phyloP scores from a whole-genome alignment of 2,797 vertebrate species.

The Pseudochaenichthys georgianus region DNA sequence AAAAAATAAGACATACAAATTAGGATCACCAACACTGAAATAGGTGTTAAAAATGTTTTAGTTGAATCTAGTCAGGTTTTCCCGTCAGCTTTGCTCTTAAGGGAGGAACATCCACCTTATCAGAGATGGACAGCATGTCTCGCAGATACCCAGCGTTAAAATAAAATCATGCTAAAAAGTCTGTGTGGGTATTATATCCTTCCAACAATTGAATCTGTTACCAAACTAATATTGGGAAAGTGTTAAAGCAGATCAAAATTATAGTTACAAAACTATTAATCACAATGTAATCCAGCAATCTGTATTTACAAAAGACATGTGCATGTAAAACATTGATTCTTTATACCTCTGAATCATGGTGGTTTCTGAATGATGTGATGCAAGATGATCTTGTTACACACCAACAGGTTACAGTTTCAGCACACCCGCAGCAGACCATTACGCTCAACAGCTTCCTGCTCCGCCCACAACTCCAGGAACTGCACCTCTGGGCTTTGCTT shows the following conservation, averaged over 20 bases:
- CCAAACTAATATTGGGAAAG: slow-evolving; percentile 1
- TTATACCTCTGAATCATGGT: neutral
- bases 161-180: slow-evolving; percentile 13
- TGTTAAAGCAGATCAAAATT: neutral
- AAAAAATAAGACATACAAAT: neutral
- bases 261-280: neutral
- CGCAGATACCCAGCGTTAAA: slow-evolving; percentile 31
- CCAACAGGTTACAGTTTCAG: slow-evolving; percentile 94
- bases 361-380: neutral
- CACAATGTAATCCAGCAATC: slow-evolving; percentile 7
- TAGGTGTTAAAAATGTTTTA: slow-evolving; percentile 6
- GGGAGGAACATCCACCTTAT: slow-evolving; percentile 68
- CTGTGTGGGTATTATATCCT: neutral
- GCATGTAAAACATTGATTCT: neutral
- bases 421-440: slow-evolving; percentile 96
- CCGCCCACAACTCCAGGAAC: slow-evolving; percentile 95
- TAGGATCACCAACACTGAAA: neutral
- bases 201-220: neutral
- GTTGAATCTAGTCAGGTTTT: slow-evolving; percentile 27
- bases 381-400: slow-evolving; percentile 15
- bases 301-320: slow-evolving; percentile 6
- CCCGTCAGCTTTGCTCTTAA: slow-evolving; percentile 42
- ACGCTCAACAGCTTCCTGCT: slow-evolving; percentile 94
- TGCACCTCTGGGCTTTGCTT: slow-evolving; percentile 93
- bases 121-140: slow-evolving; percentile 51